Evolutionary conservation across 2,888 invertebrate genomes (phyloP), one percentile per base, ranked within the genome.

Genomic region (Chamaedrilus cognettii): DNA sequence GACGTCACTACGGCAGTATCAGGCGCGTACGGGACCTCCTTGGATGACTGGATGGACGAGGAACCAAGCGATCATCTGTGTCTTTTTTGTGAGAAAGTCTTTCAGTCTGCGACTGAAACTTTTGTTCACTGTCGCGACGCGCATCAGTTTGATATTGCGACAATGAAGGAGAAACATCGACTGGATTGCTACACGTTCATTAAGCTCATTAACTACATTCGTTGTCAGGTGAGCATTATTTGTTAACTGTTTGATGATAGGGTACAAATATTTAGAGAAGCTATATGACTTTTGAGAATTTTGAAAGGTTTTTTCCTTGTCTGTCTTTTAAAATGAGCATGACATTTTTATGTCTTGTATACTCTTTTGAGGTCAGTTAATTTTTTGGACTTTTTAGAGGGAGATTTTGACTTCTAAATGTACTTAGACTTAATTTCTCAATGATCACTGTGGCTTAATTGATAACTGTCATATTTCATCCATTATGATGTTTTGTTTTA

Each of bases 121-220:
- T 69, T 68, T 32, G 11, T n/a, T n/a, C 74, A 74, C 60, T 70
- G 71, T 49, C 15, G 15, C n/a, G 35, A 51, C 3, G 32, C 57
- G 67, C 70, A 70, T 57, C 28, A 72, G 67, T 63, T 74, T 64
- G 67, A 75, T 63, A 74, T 82, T 5, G 60, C 56, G 15, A 57
- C 64, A 0, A 49, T 74, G n/a, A 72, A 72, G 57, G 52, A 59
- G 11, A 68, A 32, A 33, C 76, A 73, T 71, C 60, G 74, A 3
- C 64, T 81, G 23, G 80, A 81, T 65, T 78, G 78, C 64, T 77
- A 79, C 64, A 73, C 74, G n/a, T 82, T 78, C 70, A 82, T 82
- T 42, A 81, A 81, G 65, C 69, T 82, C 73, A 73, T 82, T 64
- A 82, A 82, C 71, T 82, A 72, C 66, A 78, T 80, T 26, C 70